phyloP scores from a whole-genome alignment of 2,113 vertebrate genomes.

The Prinia subflava region DNA sequence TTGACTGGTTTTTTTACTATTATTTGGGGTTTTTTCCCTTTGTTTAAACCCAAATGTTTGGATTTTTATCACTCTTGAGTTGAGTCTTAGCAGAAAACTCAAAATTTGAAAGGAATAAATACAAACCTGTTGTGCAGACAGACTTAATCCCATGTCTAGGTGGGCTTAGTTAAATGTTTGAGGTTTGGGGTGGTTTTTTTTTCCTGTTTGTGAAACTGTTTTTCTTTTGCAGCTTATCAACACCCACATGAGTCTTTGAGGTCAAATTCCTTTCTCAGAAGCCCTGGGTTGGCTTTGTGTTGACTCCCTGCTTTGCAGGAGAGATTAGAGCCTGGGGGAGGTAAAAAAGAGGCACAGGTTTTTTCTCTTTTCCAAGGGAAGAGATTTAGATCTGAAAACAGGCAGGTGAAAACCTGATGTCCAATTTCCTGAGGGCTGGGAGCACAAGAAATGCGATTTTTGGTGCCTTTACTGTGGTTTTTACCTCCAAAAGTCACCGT shows the following conservation, averaged over 20 bases:
- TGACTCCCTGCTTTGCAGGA: neutral
- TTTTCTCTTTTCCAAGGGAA: neutral
- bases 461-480: fast-evolving
- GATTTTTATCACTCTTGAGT: neutral
- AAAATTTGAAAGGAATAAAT: neutral
- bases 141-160: neutral
- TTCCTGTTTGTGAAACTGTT: neutral
- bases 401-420: neutral
- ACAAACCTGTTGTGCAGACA: neutral
- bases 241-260: neutral
- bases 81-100: neutral
- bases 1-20: neutral
- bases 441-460: neutral
- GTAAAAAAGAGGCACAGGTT: neutral
- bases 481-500: neutral
- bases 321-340: neutral
- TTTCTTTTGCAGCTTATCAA: neutral
- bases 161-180: neutral
- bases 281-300: neutral
- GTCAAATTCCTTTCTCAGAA: neutral
- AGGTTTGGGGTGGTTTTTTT: neutral
- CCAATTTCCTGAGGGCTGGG: neutral
- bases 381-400: neutral
- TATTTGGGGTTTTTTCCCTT: neutral
- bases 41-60: neutral